Conservation (phyloP, 1,140 invertebrate species). For the Drosophila leontia region DNA sequence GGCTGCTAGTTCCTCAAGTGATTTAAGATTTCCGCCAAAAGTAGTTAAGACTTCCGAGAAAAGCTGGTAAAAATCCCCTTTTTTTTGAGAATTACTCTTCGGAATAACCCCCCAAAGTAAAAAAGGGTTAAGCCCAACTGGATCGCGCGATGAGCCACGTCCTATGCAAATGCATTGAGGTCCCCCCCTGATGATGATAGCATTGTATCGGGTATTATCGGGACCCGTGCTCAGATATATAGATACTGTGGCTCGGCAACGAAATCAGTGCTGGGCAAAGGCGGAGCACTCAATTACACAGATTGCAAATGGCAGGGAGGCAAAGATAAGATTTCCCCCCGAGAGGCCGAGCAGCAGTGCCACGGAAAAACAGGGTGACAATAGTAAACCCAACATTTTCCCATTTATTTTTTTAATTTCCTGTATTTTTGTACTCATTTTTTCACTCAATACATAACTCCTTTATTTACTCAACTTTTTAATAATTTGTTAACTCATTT, state of each 20-base stretch:
- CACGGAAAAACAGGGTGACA: slow-evolving; percentile 52
- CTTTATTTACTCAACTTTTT: neutral
- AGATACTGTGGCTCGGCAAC: slow-evolving; percentile 31
- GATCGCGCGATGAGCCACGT: slow-evolving; percentile 16
- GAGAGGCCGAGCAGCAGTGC: slow-evolving; percentile 3
- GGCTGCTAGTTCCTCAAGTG: neutral
- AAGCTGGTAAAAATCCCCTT: slow-evolving; percentile 2
- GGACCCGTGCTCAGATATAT: slow-evolving; percentile 5
- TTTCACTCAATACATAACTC: no score
- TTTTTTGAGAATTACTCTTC: neutral
- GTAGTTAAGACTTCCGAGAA: slow-evolving; percentile 13
- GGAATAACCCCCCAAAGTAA: neutral
- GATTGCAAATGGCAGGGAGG: slow-evolving; percentile 68
- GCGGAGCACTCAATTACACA: slow-evolving; percentile 72
- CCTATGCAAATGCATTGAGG: slow-evolving; percentile 42
- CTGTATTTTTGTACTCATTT: no score
- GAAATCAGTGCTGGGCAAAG: slow-evolving; percentile 43
- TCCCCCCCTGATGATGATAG: neutral
- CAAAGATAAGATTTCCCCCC: slow-evolving; percentile 64
- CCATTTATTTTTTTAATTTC: no score
- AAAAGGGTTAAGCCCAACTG: neutral
- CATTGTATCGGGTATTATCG: slow-evolving; percentile 18
- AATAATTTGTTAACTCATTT: neutral
- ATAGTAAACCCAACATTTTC: no score
- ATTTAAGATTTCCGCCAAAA: slow-evolving; percentile 3